Percentiles rank a stretch among this genome's conserved stretches.
phyloP scores from a whole-genome alignment of 1,140 invertebrate genomes.

The honey bee (Apis mellifera) region Amel_HAv3.1 CM009932.2:15060001-15060500 shows the following conservation, averaged over 20 bases:
- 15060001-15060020: neutral
- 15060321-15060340: constrained; percentile 54
- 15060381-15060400: neutral
- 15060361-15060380: neutral
- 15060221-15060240: constrained; percentile 31
- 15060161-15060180: neutral
- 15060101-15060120: constrained; percentile 19
- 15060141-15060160: neutral
- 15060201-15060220: neutral
- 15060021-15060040: neutral
- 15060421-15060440: neutral
- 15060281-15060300: constrained; percentile 60
- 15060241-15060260: constrained; percentile 27
- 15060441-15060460: too few relatives aligned
- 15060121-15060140: neutral
- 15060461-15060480: too few relatives aligned
- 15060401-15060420: neutral
- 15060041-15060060: neutral
- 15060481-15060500: neutral
- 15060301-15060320: constrained; percentile 74
- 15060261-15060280: constrained; percentile 58
- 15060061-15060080: neutral
- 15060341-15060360: neutral
- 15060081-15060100: neutral
- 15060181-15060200: neutral